These are phyloP conservation scores for Buceros bicornis DNA, from an alignment of 2,797 vertebrate genomes.

Conservation along the genomic window DNA sequence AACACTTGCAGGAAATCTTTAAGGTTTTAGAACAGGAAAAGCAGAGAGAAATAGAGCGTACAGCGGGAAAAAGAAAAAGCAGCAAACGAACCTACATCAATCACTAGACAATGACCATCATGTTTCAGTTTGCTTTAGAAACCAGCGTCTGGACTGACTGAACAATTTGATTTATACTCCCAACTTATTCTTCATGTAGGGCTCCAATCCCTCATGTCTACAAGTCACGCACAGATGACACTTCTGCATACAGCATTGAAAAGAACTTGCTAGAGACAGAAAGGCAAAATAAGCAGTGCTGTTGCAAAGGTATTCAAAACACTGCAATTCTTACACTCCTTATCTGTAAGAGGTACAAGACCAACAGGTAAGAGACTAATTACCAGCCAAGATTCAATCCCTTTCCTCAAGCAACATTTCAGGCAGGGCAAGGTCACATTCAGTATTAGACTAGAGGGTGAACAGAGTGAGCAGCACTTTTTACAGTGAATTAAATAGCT, in stretches of 20 bases:
- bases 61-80: background rate
- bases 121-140: background rate
- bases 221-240: background rate
- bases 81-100: background rate
- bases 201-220: background rate
- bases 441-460: background rate
- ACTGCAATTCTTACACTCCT: accelerated
- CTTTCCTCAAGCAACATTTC: background rate
- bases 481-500: background rate
- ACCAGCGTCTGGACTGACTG: background rate
- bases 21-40: background rate
- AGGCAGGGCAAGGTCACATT: background rate
- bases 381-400: background rate
- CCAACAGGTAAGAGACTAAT: background rate
- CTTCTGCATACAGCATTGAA: background rate
- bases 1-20: accelerated
- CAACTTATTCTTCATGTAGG: background rate
- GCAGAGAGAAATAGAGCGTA: background rate
- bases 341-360: background rate
- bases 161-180: background rate
- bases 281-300: background rate
- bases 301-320: background rate
- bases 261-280: background rate
- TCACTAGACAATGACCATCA: background rate
- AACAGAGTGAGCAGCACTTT: background rate